Evolutionary conservation across 1,140 invertebrate species (phyloP).

Genomic region (Drosophila ironensis): DNA sequence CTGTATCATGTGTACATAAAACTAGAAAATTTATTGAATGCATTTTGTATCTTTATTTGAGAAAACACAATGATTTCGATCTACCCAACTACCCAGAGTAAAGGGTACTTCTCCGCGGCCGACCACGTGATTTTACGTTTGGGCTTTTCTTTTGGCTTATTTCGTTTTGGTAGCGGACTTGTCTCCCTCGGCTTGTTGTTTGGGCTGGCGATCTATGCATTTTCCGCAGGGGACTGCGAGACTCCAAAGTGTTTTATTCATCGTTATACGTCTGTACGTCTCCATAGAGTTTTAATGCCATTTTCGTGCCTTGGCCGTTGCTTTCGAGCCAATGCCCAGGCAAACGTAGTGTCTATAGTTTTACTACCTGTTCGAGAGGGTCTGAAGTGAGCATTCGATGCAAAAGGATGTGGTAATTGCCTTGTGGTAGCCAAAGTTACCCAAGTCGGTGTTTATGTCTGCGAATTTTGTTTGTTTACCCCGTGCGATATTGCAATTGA

Average conservation of each 20-base stretch:
- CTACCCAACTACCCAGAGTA: conserved; percentile 7
- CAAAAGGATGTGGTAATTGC: conserved; percentile 38
- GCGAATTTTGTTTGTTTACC: conserved; percentile 39
- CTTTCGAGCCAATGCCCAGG: conserved; percentile 26
- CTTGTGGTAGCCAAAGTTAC: conserved; percentile 35
- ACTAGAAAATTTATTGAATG: neutral
- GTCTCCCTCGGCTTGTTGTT: conserved; percentile 27
- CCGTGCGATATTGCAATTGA: conserved; percentile 19
- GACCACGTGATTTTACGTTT: conserved; percentile 64
- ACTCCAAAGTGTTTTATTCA: conserved; percentile 48
- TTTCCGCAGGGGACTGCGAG: conserved; percentile 18
- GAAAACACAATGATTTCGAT: neutral
- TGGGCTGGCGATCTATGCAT: conserved; percentile 26
- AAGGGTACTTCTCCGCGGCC: conserved; percentile 35
- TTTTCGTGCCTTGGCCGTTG: conserved; percentile 62
- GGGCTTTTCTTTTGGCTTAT: conserved; percentile 19
- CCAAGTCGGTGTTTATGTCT: conserved; percentile 43
- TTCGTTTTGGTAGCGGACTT: conserved; percentile 23
- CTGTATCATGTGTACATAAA: too few species aligned
- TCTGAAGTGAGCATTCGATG: neutral
- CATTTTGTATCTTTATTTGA: neutral
- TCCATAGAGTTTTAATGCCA: conserved; percentile 65
- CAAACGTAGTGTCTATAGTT: neutral
- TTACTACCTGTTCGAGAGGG: conserved; percentile 2
- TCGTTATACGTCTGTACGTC: conserved; percentile 42